Conservation (phyloP, 2,888 invertebrate genomes). For the Tyria jacobaeae region DNA sequence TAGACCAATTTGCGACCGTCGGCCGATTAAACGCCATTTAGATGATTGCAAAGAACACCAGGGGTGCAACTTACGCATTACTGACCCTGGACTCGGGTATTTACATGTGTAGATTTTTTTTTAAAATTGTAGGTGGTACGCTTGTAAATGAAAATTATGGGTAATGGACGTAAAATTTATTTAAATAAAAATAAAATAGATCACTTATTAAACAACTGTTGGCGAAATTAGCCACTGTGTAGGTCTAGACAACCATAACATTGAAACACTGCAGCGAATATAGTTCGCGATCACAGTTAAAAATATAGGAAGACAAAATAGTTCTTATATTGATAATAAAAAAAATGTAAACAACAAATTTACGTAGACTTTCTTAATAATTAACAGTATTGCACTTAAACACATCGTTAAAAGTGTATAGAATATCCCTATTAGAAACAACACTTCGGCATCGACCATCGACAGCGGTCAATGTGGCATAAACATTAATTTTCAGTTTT, state of each 20-base stretch:
- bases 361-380: constrained; percentile 9
- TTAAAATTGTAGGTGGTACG: too few species aligned
- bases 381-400: constrained; percentile 19
- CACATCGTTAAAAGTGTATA: background rate
- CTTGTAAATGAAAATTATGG: constrained; percentile 9
- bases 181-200: constrained; percentile 12
- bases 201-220: background rate
- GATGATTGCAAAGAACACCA: too few species aligned
- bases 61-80: too few species aligned
- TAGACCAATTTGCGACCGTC: too few species aligned
- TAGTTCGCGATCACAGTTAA: background rate
- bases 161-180: constrained; percentile 16
- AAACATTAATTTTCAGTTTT: too few species aligned
- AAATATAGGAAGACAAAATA: constrained; percentile 14
- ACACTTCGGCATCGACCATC: background rate
- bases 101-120: too few species aligned
- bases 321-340: background rate
- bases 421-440: background rate
- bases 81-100: too few species aligned
- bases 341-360: constrained; percentile 11
- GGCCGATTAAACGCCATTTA: too few species aligned
- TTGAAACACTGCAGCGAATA: background rate
- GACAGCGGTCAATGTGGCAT: too few species aligned
- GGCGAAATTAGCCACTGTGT: background rate
- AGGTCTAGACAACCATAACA: background rate